Percentiles rank a stretch among this genome's conserved stretches.
Conservation (phyloP, 2,113 vertebrate species). For the Urocolius indicus region DNA sequence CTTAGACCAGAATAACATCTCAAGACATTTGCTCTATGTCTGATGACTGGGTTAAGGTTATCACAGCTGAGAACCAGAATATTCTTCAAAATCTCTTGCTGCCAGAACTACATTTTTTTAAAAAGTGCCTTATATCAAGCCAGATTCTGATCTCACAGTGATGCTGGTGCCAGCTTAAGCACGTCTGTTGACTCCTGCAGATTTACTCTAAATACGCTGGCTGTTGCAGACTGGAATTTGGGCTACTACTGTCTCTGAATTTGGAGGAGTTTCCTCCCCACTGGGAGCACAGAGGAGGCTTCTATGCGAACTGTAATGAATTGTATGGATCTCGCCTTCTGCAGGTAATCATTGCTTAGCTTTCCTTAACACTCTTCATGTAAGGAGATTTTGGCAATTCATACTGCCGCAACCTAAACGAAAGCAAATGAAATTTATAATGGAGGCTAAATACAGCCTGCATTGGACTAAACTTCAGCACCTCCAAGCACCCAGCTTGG, state of each 20-base stretch:
- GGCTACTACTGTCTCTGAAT: not conserved
- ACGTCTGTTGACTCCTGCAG: not conserved
- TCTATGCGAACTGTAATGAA: not conserved
- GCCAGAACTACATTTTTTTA: conserved; percentile 2
- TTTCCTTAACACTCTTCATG: not conserved
- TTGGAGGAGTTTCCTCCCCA: not conserved
- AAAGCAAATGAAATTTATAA: not conserved
- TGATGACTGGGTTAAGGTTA: conserved; percentile 44
- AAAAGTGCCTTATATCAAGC: conserved; percentile 13
- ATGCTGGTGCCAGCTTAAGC: not conserved
- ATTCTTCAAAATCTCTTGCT: conserved; percentile 22
- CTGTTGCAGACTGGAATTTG: not conserved
- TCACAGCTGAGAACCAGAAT: conserved; percentile 5
- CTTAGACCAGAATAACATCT: conserved; percentile 37
- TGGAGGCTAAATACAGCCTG: not conserved
- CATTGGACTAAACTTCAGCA: not conserved
- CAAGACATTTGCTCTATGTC: conserved; percentile 28
- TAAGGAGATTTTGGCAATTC: not conserved
- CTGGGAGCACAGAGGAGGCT: not conserved
- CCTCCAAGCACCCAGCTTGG: not conserved
- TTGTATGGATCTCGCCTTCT: not conserved
- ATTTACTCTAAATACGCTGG: not conserved
- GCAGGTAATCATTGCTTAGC: not conserved
- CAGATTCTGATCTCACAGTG: conserved; percentile 8
- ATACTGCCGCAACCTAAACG: not conserved